A percentile compares a stretch with the other conserved stretches of the same genome.
These are phyloP conservation scores for Brachyptera risi DNA, from an alignment of 2,888 invertebrate genomes.

Conservation along the genomic window DNA sequence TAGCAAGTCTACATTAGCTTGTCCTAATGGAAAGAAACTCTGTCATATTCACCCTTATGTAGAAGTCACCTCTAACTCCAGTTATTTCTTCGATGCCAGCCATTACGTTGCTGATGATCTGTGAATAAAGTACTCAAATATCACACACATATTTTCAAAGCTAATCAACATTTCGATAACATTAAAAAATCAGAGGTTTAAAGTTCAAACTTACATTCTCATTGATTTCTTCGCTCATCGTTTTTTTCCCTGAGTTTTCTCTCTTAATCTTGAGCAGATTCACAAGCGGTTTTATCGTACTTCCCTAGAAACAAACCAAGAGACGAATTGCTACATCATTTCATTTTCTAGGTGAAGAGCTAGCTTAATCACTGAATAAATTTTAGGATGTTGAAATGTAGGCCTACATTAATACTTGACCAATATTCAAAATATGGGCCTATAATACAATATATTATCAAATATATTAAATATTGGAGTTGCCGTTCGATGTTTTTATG, in stretches of 20 bases:
- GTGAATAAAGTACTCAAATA: conserved; percentile 27
- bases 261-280: conserved; percentile 51
- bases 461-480: too few species aligned
- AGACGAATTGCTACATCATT: background rate
- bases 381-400: too few species aligned
- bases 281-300: conserved; percentile 57
- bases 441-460: too few species aligned
- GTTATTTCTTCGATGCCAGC: conserved; percentile 56
- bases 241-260: conserved; percentile 43
- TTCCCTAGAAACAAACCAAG: conserved; percentile 46
- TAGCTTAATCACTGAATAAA: too few species aligned
- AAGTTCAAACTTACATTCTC: conserved; percentile 44
- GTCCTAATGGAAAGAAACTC: background rate
- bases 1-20: background rate
- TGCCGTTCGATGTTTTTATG: too few species aligned
- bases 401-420: too few species aligned
- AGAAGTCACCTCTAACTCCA: conserved; percentile 51
- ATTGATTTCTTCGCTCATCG: conserved; percentile 53
- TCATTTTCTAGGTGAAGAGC: too few species aligned
- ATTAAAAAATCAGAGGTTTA: background rate
- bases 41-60: conserved; percentile 40
- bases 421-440: too few species aligned
- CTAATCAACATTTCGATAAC: background rate
- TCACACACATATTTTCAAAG: background rate
- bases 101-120: conserved; percentile 55